phyloP scores from a whole-genome alignment of 1,140 invertebrate genomes.

The Camponotus pennsylvanicus region DNA sequence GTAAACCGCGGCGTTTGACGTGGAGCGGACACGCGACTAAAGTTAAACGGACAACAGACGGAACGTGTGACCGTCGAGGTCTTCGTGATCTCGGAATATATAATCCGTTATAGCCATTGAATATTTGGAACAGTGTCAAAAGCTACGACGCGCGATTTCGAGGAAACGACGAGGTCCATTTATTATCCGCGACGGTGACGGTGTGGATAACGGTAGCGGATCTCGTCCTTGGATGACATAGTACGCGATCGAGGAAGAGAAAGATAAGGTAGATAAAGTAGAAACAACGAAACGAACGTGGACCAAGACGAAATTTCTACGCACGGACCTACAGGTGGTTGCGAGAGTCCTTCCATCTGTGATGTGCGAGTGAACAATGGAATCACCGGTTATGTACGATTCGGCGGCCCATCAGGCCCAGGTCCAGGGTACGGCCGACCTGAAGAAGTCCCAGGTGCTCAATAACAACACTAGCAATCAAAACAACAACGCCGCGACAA shows the following conservation, averaged over 20 bases:
- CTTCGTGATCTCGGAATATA: conserved; percentile 68
- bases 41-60: conserved; percentile 4
- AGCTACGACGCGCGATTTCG: conserved; percentile 37
- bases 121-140: conserved; percentile 74
- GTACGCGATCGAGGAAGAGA: conserved; percentile 15
- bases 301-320: background rate
- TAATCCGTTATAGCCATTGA: conserved; percentile 56
- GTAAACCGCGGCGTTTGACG: conserved; percentile 56
- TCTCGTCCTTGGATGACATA: conserved; percentile 17
- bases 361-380: conserved; percentile 84
- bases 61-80: conserved; percentile 35
- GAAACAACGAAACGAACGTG: background rate
- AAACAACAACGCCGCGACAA: conserved; percentile 73
- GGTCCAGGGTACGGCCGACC: conserved; percentile 78
- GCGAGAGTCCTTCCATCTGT: conserved; percentile 70
- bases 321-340: conserved; percentile 42
- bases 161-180: conserved; percentile 49
- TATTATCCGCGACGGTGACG: conserved; percentile 46
- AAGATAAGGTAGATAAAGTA: background rate
- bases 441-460: conserved; percentile 81
- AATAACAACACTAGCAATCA: conserved; percentile 76
- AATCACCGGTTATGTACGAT: conserved; percentile 85
- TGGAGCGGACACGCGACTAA: background rate
- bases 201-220: conserved; percentile 14
- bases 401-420: conserved; percentile 83